A percentile compares a stretch with the other conserved stretches of the same genome.
These are phyloP conservation scores for Pipra filicauda DNA, from an alignment of 2,113 vertebrate species.

Conservation along the genomic window DNA sequence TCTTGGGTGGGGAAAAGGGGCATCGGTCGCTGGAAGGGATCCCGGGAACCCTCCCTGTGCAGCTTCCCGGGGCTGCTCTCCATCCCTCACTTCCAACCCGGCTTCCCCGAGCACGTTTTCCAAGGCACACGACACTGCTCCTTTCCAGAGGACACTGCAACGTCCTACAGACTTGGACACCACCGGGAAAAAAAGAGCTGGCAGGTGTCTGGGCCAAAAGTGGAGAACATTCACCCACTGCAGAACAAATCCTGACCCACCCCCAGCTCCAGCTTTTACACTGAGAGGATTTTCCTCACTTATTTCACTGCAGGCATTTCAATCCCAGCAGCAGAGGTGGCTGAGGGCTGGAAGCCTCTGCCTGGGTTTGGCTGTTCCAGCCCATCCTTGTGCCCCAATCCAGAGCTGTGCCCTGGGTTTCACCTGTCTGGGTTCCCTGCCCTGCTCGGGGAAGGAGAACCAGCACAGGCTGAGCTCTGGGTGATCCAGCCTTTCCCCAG, in stretches of 20 bases:
- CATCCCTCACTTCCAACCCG: accelerated
- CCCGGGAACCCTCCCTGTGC: accelerated
- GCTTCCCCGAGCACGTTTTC: background rate
- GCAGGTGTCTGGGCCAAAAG: accelerated
- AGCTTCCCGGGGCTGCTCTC: accelerated
- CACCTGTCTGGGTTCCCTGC: background rate
- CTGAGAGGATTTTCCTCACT: background rate
- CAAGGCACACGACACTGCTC: accelerated
- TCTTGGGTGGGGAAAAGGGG: background rate
- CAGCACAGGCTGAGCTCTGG: background rate
- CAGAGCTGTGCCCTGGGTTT: accelerated
- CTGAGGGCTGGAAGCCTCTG: accelerated
- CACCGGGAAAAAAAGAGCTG: background rate
- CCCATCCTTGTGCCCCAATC: accelerated
- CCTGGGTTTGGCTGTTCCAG: background rate
- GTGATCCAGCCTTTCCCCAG: background rate
- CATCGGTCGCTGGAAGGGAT: accelerated
- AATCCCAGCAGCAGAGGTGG: background rate
- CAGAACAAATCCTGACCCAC: background rate
- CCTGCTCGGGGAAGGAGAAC: background rate
- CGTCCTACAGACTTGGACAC: accelerated
- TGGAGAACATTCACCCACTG: background rate
- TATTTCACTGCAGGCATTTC: accelerated
- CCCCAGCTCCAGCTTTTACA: background rate
- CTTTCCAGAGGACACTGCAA: background rate